phyloP scores from a whole-genome alignment of 2,797 vertebrate genomes.

The Alectoris magna region DNA sequence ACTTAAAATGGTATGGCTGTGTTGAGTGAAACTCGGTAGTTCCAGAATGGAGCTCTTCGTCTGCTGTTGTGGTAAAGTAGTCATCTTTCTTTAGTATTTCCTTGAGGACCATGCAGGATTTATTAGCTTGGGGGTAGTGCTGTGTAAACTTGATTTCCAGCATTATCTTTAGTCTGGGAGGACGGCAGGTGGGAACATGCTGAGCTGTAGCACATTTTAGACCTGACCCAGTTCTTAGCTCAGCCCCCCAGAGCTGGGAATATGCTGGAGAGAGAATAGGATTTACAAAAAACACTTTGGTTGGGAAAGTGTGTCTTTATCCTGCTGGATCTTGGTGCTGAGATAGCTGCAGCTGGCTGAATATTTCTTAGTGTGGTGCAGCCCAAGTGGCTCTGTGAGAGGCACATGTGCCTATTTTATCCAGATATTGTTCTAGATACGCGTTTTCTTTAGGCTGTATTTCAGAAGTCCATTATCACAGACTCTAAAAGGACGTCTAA shows the following conservation, averaged over 20 bases:
- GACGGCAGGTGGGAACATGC: neutral
- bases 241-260: neutral
- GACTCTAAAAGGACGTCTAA: neutral
- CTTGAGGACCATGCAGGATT: neutral
- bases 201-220: neutral
- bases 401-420: neutral
- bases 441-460: neutral
- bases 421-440: neutral
- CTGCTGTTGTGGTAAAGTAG: neutral
- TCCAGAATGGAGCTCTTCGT: conserved; percentile 3
- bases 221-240: neutral
- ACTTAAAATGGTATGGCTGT: neutral
- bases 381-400: neutral
- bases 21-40: neutral
- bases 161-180: neutral
- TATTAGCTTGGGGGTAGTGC: neutral
- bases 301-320: neutral
- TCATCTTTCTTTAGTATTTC: neutral
- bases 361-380: neutral
- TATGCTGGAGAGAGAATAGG: neutral
- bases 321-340: neutral
- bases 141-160: neutral
- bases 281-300: fast-evolving
- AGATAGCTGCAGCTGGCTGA: neutral
- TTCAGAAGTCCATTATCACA: neutral